Evolutionary conservation across 2,113 vertebrate genomes (phyloP), one percentile per base, ranked within the genome.

Genomic region (Corythoichthys haematopterus): DNA sequence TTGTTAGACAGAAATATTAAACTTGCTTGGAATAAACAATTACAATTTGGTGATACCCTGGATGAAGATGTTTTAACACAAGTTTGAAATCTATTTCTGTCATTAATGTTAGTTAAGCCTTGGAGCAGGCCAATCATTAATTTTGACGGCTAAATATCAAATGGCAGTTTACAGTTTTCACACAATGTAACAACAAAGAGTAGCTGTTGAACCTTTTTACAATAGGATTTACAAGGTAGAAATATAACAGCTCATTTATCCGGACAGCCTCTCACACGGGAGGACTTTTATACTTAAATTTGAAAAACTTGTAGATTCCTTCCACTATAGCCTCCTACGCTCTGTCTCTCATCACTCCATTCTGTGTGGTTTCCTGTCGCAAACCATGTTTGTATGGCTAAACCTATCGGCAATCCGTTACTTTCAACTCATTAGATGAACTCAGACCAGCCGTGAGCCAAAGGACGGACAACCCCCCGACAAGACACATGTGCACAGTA

Each of bases 311-410:
- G 36, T 71, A 60, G 62, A 15, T 51, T 67, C 47, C 66, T 65
- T 69, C 47, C 10, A 1, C 20, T 63, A 2, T 12, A 36, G 50
- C 43, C 45, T 75, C 68, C 51, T 20, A 43, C 60, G 79, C 63
- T 75, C 15, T 69, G 64, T 84, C 80, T 81, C 47, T 83, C 84
- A 75, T 80, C 81, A 20, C 64, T 64, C 76, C 81, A 86, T 86
- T 88, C 78, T 76, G 20, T 68, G 48, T 65, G 68, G 81, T 76
- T 86, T 86, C 84, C 84, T 80, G 72, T 69, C 63, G 58, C 33
- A 40, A 56, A 68, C 40, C 33, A 15, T 82, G 81, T 80, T 74
- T 69, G 71, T 72, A 11, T 73, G 68, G 72, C 6, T 59, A 60
- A 66, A 64, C 59, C 64, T 78, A 43, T 2, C 45, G 55, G 48